Evolutionary conservation across 2,888 invertebrate species (phyloP), one percentile per base, ranked within the genome.

Genomic region (Lymantria monacha): DNA sequence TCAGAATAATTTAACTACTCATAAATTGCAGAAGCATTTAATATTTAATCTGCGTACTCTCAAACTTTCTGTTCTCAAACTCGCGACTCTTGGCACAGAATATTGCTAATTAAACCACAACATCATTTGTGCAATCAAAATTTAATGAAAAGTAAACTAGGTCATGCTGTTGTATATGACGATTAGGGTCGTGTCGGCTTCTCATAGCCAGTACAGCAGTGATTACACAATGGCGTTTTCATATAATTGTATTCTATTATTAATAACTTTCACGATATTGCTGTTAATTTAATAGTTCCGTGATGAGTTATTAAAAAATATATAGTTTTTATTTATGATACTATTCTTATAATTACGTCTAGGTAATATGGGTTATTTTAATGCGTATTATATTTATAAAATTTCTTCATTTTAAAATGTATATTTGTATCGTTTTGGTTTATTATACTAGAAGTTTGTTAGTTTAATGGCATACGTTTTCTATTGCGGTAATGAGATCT

Each of bases 61-160:
- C 22, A 22, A 22, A 22, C 3, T 22, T 22, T 22, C 22, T 22
- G 22, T 22, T 22, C 22, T 22, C 22, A 22, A 22, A 22, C 22
- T 22, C 22, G 22, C 22, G 5, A 22, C 22, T 22, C 22, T 22
- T 22, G 22, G 22, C 22, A 22, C 22, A 22, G 22, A 5, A 22
- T 22, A 22, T 22, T 22, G 22, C 22, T 22, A 22, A 22, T 22
- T 22, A 22, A 22, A 22, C 22, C 22, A 22, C 22, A 22, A 22
- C 33, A 33, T 33, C 9, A 33, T 10, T 33, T 33, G 33, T 33
- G 33, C 33, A 33, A 10, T 33, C 33, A 33, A 33, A 33, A 33
- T 33, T 33, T 33, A 33, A 33, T 33, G 33, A n/a, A 65, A 57
- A 62, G 55, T 51, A 64, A 64, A 64, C 62, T 64, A 45, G 65